Percentiles rank a stretch among this genome's conserved stretches.
phyloP scores from a whole-genome alignment of 2,797 vertebrate genomes.

The Gastrophryne carolinensis region DNA sequence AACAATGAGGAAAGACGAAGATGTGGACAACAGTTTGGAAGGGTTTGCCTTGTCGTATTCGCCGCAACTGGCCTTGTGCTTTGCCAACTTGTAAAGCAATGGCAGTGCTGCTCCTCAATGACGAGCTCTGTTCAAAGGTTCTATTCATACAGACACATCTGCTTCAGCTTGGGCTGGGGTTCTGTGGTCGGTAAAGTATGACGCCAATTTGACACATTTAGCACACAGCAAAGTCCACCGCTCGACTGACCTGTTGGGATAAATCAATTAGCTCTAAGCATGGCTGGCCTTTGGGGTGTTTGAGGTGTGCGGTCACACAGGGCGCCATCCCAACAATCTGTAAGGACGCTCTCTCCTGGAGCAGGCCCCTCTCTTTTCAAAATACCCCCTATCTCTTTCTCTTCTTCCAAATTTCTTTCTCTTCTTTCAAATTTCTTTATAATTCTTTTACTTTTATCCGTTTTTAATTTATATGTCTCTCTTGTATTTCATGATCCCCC shows the following conservation, averaged over 20 bases:
- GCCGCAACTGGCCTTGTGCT: constrained; percentile 22
- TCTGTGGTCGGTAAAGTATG: neutral
- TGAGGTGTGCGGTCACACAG: too few relatives aligned
- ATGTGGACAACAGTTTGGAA: neutral
- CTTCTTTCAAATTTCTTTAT: too few relatives aligned
- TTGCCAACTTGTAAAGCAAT: constrained; percentile 33
- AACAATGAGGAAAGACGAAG: constrained; percentile 33
- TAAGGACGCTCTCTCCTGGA: too few relatives aligned
- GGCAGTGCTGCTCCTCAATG: constrained; percentile 33
- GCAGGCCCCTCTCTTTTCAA: too few relatives aligned
- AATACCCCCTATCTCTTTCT: too few relatives aligned
- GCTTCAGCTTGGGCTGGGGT: constrained; percentile 13
- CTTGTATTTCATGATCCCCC: too few relatives aligned
- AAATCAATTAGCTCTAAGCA: too few relatives aligned
- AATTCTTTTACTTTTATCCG: too few relatives aligned
- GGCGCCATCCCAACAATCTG: too few relatives aligned
- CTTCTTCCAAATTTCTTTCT: too few relatives aligned
- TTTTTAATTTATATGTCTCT: too few relatives aligned
- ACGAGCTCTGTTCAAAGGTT: constrained; percentile 33
- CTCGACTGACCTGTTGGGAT: neutral
- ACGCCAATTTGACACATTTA: neutral
- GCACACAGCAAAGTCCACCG: neutral
- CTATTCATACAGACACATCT: constrained; percentile 27
- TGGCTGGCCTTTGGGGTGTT: too few relatives aligned
- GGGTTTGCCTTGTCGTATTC: constrained; percentile 4